phyloP scores from a whole-genome alignment of 2,888 invertebrate species.

The Volucella inflata region DNA sequence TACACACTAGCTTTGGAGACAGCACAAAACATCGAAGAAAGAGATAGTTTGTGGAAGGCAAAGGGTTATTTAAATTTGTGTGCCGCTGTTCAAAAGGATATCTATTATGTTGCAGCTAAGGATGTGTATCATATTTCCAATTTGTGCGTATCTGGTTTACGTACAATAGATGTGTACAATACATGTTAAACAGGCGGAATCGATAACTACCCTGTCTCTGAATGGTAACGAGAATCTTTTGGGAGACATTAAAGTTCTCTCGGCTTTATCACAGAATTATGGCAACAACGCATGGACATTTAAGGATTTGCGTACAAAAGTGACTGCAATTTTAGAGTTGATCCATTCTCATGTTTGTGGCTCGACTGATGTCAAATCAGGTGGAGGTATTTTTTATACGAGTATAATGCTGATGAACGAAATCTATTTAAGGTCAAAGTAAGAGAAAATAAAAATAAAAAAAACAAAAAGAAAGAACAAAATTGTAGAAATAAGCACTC shows the following conservation, averaged over 20 bases:
- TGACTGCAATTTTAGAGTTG: not conserved
- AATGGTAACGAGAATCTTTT: constrained; percentile 9
- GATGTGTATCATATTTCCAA: constrained; percentile 13
- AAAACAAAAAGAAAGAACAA: constrained; percentile 13
- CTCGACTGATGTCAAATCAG: constrained; percentile 1
- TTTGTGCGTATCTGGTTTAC: constrained; percentile 22
- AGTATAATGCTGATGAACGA: constrained; percentile 10
- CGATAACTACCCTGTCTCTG: constrained; percentile 1
- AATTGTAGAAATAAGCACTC: not conserved
- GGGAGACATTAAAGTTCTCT: not conserved
- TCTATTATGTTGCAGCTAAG: constrained; percentile 10
- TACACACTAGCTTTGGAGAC: no score
- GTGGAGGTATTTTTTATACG: constrained; percentile 7
- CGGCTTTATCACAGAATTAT: no score
- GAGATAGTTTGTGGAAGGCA: not conserved
- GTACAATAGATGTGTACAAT: constrained; percentile 4
- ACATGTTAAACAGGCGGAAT: constrained; percentile 16
- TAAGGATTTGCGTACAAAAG: not conserved
- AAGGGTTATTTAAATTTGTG: not conserved
- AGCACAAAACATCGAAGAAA: not conserved
- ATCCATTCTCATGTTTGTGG: constrained; percentile 17
- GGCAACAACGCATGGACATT: constrained; percentile 19
- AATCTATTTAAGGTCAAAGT: constrained; percentile 17
- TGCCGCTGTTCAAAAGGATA: not conserved
- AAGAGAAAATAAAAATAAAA: constrained; percentile 12